Base-by-base conservation (phyloP, 1,140 invertebrate species). In the Ditylenchus dipsaci region DNA sequence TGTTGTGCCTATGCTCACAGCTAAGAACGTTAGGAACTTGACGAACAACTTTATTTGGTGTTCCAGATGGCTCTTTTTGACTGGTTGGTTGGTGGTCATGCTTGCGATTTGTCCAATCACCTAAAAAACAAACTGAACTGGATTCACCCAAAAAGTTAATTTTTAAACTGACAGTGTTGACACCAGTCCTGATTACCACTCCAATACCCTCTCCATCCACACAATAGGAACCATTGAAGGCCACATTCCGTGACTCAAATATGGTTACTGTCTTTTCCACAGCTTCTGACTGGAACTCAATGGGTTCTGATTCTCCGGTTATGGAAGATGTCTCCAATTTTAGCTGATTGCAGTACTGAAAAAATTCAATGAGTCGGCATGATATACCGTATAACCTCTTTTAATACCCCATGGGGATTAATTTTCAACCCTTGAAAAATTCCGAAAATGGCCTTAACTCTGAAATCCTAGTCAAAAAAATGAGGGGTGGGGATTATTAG, bases 231-330 rank as follows among this genome's bases (percentile, higher is more conserved):
- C 77, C 78, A 58, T 78, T 78, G 43, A 78, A 80, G 0, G 77
- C 77, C 13, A 78, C 76, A 70, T 80, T 80, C 43, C 65, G 21
- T 1, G 75, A 47, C 23, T 80, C 78, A 57, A 78, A 80, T 21
- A 80, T 71, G 42, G 23, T 73, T 23, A 78, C 70, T 13, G 49
- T 62, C 26, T 63, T 62, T 15, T 57, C 30, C n/a, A 76, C 77
- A 26, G 71, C 64, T 59, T 78, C 75, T 19, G 57, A 47, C 47
- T 62, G 74, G 33, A 38, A 78, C 27, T 78, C 77, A 23, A 78
- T 62, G 23, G 90, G 87, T 75, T 89, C 88, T 7, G 88, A 89
- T 83, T 91, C 90, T n/a, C 90, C 90, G 3, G 90, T 91, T 29
- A 91, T 85, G 3, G 89, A 90, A 0, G 89, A 89, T 82, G 90